Evolutionary conservation across 2,113 vertebrate genomes (phyloP).

Genomic region (Amphiprion ocellaris): DNA sequence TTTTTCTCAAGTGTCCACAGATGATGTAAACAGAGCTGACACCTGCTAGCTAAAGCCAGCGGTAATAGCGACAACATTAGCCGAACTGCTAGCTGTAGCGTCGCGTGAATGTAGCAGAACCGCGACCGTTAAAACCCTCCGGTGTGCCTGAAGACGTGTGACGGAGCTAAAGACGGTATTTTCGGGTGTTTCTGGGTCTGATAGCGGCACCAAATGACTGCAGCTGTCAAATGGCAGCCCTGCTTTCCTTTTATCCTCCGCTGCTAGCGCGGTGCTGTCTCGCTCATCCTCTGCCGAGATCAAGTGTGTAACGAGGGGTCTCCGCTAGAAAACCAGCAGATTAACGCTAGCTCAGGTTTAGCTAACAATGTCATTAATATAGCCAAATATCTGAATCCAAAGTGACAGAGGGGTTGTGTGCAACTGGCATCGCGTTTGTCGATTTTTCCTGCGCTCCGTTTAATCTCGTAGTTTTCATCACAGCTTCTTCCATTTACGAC

Average conservation of each 20-base stretch:
- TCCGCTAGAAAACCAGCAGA: no score
- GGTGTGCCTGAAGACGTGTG: not conserved
- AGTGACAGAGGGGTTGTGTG: not conserved
- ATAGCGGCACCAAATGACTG: slow-evolving; percentile 21
- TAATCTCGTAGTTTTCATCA: not conserved
- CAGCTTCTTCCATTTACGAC: not conserved
- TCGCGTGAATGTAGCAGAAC: not conserved
- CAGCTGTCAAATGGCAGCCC: slow-evolving; percentile 64
- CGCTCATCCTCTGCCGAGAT: no score
- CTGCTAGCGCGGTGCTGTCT: no score
- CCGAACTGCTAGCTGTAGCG: slow-evolving; percentile 47
- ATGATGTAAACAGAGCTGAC: slow-evolving; percentile 74
- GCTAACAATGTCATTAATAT: not conserved
- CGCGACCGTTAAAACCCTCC: not conserved
- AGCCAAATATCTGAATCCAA: not conserved
- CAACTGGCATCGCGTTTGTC: not conserved
- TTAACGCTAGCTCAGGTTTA: no score
- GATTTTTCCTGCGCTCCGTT: slow-evolving; percentile 12
- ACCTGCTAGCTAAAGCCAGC: slow-evolving; percentile 72
- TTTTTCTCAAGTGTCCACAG: slow-evolving; percentile 32
- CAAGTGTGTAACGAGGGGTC: no score
- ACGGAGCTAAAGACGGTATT: not conserved
- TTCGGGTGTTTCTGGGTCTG: slow-evolving; percentile 8
- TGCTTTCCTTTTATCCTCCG: slow-evolving; percentile 2
- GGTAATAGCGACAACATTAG: slow-evolving; percentile 41